Base-by-base conservation (phyloP, 2,888 invertebrate genomes). In the Drosophila meridionalis region DNA sequence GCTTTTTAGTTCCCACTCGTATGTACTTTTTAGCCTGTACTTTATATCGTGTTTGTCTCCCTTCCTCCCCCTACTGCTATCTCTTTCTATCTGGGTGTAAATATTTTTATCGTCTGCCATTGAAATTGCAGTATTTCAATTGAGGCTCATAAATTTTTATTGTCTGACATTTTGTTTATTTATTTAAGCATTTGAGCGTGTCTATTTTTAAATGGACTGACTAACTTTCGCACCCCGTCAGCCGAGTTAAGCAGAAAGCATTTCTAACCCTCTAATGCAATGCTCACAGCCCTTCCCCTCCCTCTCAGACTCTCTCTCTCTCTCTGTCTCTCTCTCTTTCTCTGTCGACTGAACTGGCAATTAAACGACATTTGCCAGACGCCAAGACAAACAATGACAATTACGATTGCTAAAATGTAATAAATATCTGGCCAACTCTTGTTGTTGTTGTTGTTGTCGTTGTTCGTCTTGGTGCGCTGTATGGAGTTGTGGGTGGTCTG, bases 341-440 rank as follows among this genome's bases (percentile, higher is more conserved):
- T 30, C 40, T 42, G 20, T 7, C 20, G 36, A 2, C 11, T 34
- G 32, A 20, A 56, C 28, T 66, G 86, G 89, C 90, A 88, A 87
- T 87, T 87, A 90, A 79, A 90, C 76, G 83, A 86, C 83, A 82
- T 75, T 89, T 80, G 76, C 86, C 86, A 90, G 90, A 86, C 87
- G 78, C 79, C 86, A 83, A 83, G 81, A 83, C 87, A 89, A 86
- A 86, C 87, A 90, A 86, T 86, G 89, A 87, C 90, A 90, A 86
- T 87, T 88, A 82, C 89, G 88, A 86, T 89, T 90, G 87, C 90
- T 88, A 62, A 86, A 89, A 70, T 85, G 85, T 85, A 85, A 85
- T 85, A 85, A 85, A 85, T 83, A 83, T 84, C 78, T 57, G 62
- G 47, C 45, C 52, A 57, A 55, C 42, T 67, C n/a, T 47, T 66